Conservation (phyloP, 1,140 invertebrate species). For the Drosophila hydei region DNA sequence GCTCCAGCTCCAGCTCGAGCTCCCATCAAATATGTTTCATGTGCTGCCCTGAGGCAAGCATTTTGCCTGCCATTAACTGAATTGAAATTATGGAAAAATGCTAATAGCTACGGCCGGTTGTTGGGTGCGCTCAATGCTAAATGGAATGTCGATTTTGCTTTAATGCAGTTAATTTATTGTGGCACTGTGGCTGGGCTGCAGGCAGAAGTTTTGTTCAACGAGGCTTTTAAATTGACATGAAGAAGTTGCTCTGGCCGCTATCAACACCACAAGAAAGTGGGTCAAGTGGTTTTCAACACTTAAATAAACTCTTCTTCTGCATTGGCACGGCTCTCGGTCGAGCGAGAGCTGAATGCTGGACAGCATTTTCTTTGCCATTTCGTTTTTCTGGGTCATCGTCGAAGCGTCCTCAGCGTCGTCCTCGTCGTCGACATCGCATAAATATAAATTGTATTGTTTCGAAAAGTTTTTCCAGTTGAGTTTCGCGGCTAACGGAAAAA, state of each 20-base stretch:
- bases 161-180: constrained; percentile 70
- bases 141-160: constrained; percentile 24
- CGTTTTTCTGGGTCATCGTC: constrained; percentile 63
- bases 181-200: constrained; percentile 39
- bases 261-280: constrained; percentile 64
- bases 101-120: neutral
- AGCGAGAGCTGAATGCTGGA: constrained; percentile 10
- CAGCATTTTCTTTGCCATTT: constrained; percentile 37
- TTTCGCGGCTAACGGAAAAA: constrained; percentile 79
- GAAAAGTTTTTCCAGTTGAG: constrained; percentile 72
- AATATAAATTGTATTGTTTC: constrained; percentile 83
- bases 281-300: constrained; percentile 79
- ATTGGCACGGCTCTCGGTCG: constrained; percentile 23
- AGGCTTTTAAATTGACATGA: constrained; percentile 49
- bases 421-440: constrained; percentile 62
- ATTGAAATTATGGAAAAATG: constrained; percentile 23
- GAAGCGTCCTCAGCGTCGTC: constrained; percentile 14
- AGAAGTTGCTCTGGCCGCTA: constrained; percentile 53
- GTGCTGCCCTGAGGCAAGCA: neutral
- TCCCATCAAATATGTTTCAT: constrained; percentile 1
- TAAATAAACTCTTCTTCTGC: constrained; percentile 60
- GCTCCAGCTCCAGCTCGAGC: neutral
- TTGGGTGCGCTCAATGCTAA: no score
- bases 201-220: constrained; percentile 31
- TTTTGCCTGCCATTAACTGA: constrained; percentile 32